Percentiles rank a stretch among this genome's conserved stretches.
phyloP scores from a whole-genome alignment of 2,888 invertebrate genomes.

The Drosophila imparisetae region DNA sequence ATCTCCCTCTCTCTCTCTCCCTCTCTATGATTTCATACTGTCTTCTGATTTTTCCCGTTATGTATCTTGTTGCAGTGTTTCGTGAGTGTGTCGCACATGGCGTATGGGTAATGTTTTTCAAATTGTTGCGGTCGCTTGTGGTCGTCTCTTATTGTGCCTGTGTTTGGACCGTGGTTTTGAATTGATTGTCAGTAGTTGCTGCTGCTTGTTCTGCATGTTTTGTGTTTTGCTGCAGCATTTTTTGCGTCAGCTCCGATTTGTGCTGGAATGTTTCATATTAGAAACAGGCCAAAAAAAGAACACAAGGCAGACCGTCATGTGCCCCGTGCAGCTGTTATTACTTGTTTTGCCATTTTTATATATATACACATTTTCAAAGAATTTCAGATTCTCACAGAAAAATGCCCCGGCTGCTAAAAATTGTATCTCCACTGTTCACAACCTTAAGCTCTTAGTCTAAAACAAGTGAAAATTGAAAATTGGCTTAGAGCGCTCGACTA shows the following conservation, averaged over 20 bases:
- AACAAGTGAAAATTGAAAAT: background rate
- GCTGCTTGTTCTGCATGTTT: constrained; percentile 6
- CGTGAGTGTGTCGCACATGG: constrained; percentile 56
- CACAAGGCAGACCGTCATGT: background rate
- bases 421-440: background rate
- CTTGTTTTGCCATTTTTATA: background rate
- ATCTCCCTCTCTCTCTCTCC: background rate
- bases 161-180: constrained; percentile 42
- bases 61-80: constrained; percentile 33
- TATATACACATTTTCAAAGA: background rate
- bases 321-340: background rate
- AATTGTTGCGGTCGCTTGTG: constrained; percentile 62
- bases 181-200: constrained; percentile 42
- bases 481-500: background rate
- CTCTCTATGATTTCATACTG: constrained; percentile 5
- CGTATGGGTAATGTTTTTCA: constrained; percentile 78
- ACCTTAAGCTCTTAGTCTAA: background rate
- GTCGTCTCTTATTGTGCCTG: constrained; percentile 46
- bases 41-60: constrained; percentile 17
- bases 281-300: background rate
- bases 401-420: too few species aligned
- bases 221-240: background rate
- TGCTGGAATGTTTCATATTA: constrained; percentile 1
- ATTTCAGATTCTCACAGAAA: background rate
- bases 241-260: constrained; percentile 19